Base-by-base conservation (phyloP, 2,888 invertebrate genomes). In the Phyllotreta striolata region DNA sequence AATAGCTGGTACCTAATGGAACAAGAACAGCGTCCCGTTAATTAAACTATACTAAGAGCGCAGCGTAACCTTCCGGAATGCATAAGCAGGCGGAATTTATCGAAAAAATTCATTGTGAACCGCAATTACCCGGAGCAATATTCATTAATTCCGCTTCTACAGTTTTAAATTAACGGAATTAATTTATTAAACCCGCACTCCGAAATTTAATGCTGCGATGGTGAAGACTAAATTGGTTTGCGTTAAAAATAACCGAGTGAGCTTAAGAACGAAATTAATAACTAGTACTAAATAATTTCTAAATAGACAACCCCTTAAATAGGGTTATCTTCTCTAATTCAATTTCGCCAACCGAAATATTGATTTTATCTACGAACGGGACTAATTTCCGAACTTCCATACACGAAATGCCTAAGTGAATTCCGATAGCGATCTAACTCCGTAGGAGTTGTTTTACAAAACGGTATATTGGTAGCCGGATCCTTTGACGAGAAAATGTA, bases 81-180 rank as follows among this genome's bases (percentile, higher is more conserved):
- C 12, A 49, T 35, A 49, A 49, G 49, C 49, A 35, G 37, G 34
- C 9, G 9, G 10, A 49, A 49, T 35, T 49, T 49, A 49, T 34
- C 35, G 35, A 49, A 49, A 49, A 47, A 49, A 49, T 44, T 44
- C 34, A 49, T 49, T 35, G 9, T n/a, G 5, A 35, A 35, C 35
- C 35, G 49, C 49, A 49, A 49, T 49, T 49, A 49, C 49, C 35
- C 35, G n/a, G n/a, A 49, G 34, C 49, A 9, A 49, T 49, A 49
- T 49, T 49, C 49, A 49, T 49, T 35, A 49, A 49, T 49, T 49
- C 47, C 24, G 47, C 24, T 12, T n/a, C 14, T 47, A 24, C 34
- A 8, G 47, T 47, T 47, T 47, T 47, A 47, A 47, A 24, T 49
- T 49, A 35, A 6, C 34, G 37, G 10, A 49, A 49, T 49, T 49